These are phyloP conservation scores for Acropternis orthonyx DNA, from an alignment of 2,797 vertebrate genomes.

Conservation along the genomic window DNA sequence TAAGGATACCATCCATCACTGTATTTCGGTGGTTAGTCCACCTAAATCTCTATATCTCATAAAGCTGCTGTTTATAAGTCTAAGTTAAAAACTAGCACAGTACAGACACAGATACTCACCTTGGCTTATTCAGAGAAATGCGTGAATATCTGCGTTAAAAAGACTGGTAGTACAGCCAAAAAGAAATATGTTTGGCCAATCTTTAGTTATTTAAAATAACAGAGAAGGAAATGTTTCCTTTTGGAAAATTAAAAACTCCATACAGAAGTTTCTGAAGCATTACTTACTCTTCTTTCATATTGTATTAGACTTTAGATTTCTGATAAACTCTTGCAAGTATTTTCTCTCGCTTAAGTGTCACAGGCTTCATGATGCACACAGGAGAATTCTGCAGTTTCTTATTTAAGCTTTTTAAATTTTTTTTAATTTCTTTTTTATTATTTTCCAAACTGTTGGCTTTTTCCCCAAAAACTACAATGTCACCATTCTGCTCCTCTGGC, in stretches of 20 bases:
- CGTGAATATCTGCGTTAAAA: not conserved
- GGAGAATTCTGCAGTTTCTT: not conserved
- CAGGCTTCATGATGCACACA: not conserved
- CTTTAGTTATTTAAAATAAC: not conserved
- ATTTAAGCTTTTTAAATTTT: not conserved
- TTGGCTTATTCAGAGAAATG: not conserved
- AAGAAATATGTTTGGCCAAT: not conserved
- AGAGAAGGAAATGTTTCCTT: not conserved
- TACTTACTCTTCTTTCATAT: not conserved
- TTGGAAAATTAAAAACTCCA: not conserved
- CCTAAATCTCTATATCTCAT: not conserved
- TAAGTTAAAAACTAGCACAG: not conserved
- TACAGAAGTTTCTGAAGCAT: not conserved
- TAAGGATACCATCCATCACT: not conserved
- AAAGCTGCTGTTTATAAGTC: not conserved
- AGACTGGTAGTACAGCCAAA: not conserved
- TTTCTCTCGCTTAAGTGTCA: not conserved
- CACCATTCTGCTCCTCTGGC: constrained; percentile 41
- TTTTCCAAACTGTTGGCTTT: not conserved
- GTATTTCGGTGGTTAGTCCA: not conserved
- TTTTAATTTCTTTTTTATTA: not conserved
- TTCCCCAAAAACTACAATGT: not conserved
- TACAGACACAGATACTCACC: not conserved
- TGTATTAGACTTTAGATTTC: not conserved
- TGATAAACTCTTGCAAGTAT: not conserved